phyloP scores from a whole-genome alignment of 1,140 invertebrate genomes.

The Harpegnathos saltator region DNA sequence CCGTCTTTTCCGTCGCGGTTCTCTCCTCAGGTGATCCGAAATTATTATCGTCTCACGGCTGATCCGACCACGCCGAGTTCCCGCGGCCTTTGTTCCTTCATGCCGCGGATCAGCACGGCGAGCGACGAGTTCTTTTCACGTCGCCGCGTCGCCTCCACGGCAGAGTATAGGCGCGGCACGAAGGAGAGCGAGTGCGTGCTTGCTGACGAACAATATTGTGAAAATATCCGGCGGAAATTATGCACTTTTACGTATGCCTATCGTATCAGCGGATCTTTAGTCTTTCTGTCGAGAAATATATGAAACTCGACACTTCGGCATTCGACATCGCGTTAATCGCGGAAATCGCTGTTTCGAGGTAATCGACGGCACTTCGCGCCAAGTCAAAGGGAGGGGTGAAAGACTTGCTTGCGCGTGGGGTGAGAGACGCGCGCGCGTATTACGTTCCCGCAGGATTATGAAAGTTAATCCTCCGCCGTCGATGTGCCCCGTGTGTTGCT shows the following conservation, averaged over 20 bases:
- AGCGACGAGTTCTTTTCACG: constrained; percentile 14
- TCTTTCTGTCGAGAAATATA: no score
- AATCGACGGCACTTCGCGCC: neutral
- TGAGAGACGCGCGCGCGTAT: constrained; percentile 1
- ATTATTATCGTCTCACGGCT: constrained; percentile 42
- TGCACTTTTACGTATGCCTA: no score
- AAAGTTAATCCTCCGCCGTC: constrained; percentile 18
- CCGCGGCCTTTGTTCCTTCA: constrained; percentile 22
- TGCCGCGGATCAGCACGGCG: neutral
- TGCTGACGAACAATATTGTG: neutral
- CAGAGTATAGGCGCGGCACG: no score
- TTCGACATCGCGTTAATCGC: neutral
- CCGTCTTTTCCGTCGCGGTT: constrained; percentile 41
- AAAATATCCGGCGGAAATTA: neutral
- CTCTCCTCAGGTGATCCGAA: constrained; percentile 48
- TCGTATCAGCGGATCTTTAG: no score
- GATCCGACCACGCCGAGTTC: neutral
- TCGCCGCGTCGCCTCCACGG: neutral
- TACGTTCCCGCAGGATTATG: constrained; percentile 13
- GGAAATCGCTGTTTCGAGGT: neutral
- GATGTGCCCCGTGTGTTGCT: constrained; percentile 1
- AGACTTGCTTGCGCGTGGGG: no score
- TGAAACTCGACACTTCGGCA: neutral
- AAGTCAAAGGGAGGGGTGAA: neutral
- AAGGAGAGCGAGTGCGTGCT: neutral